Base-by-base conservation (phyloP, 2,113 vertebrate genomes). In the Sterrhoptilus dennistouni region DNA sequence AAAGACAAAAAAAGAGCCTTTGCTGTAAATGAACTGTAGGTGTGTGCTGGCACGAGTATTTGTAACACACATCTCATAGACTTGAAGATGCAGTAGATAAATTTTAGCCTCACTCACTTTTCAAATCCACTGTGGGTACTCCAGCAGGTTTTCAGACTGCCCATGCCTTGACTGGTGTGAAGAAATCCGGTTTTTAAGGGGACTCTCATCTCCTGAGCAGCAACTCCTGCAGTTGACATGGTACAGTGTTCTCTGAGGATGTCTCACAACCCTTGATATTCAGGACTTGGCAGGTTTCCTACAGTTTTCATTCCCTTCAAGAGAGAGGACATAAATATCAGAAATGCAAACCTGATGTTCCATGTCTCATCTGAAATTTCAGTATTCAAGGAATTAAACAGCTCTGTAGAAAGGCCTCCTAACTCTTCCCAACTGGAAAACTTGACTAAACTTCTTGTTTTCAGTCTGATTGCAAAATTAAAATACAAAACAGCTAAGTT, bases 221-320 rank as follows among this genome's bases (percentile, higher is more conserved):
- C 98, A 90, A 99, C 98, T 97, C 99, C 99, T 86, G 99, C 99
- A 91, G 98, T 98, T 96, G 99, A 99, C 99, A 99, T 99, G 27
- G 93, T 98, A 98, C 96, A 40, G 87, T 40, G 44, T 29, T 90
- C 79, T 52, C 52, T 63, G 54, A 45, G 42, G 70, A 88, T 13
- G 88, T 65, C 91, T 96, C 85, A 83, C 38, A 8, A 63, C 56
- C 33, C 83, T 54, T 89, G 71, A 83, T 96, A 84, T 56, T 74
- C 91, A 83, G 82, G 70, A 49, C 65, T 86, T 54, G 70, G 54
- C 40, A 84, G 72, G 81, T 75, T 96, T 50, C 89, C 79, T 74
- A 97, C 80, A 72, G 96, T 91, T 97, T 87, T 95, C 96, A 97
- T 97, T 96, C 93, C 97, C 98, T 98, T 61, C 36, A 85, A 60